These are phyloP conservation scores for Pterostichus madidus DNA, from an alignment of 2,888 invertebrate genomes.

Conservation along the genomic window DNA sequence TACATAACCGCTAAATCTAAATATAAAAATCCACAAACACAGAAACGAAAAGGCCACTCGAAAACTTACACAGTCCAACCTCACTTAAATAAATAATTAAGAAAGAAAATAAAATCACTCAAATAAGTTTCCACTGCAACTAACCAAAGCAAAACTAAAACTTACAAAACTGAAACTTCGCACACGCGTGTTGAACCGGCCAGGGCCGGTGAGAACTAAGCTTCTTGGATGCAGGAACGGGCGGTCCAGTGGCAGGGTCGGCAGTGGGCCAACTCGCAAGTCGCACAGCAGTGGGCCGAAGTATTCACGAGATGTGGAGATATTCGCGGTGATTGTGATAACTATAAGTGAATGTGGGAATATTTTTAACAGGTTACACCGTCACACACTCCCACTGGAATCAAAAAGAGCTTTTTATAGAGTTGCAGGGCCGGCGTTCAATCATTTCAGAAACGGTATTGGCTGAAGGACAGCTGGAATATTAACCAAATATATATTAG, in stretches of 20 bases:
- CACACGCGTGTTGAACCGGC: conserved; percentile 32
- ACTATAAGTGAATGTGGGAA: conserved; percentile 11
- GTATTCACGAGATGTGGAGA: conserved; percentile 20
- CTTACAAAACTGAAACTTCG: conserved; percentile 36
- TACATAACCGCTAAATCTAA: conserved; percentile 45
- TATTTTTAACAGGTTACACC: conserved; percentile 34
- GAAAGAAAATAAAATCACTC: conserved; percentile 23
- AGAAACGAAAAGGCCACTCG: not conserved
- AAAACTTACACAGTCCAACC: conserved; percentile 31
- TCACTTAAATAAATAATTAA: conserved; percentile 23
- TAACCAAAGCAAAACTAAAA: conserved; percentile 35
- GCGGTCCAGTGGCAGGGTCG: not conserved
- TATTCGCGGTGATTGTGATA: conserved; percentile 35
- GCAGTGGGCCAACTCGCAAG: conserved; percentile 23
- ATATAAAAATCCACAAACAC: conserved; percentile 17
- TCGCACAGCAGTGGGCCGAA: not conserved
- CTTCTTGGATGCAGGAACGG: not conserved
- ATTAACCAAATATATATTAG: too few species aligned
- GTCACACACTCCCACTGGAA: conserved; percentile 40
- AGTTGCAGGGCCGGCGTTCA: too few species aligned
- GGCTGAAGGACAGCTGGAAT: too few species aligned
- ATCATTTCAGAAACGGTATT: too few species aligned
- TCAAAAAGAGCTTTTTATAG: too few species aligned
- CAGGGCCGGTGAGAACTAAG: conserved; percentile 36
- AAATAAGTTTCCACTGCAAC: conserved; percentile 12